These are phyloP conservation scores for Drosophila aff. DNA, from an alignment of 1,140 invertebrate genomes.

Conservation along the genomic window DNA sequence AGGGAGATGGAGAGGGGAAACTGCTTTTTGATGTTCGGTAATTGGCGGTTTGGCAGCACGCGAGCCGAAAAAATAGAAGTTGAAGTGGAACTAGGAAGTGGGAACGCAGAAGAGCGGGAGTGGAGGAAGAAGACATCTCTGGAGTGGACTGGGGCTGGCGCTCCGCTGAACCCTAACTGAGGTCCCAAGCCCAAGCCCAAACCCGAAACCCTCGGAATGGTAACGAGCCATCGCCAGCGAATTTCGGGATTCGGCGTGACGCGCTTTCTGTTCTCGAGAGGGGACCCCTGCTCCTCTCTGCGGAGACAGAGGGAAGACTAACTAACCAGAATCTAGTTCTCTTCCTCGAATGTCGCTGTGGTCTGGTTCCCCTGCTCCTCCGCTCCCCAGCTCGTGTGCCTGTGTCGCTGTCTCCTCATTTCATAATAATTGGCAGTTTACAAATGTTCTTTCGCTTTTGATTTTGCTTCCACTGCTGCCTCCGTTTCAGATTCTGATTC, in stretches of 20 bases:
- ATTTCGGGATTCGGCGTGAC: slow-evolving; percentile 72
- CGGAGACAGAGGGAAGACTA: slow-evolving; percentile 6
- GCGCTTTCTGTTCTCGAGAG: slow-evolving; percentile 63
- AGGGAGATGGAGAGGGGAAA: slow-evolving; percentile 46
- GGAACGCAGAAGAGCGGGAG: not conserved
- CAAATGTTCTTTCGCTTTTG: slow-evolving; percentile 79
- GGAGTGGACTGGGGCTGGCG: slow-evolving; percentile 47
- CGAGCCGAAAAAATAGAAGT: slow-evolving; percentile 60
- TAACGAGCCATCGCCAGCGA: slow-evolving; percentile 63
- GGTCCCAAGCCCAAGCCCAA: slow-evolving; percentile 12
- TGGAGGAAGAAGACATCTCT: slow-evolving; percentile 21
- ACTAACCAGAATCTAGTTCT: slow-evolving; percentile 58
- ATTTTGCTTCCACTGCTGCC: slow-evolving; percentile 65
- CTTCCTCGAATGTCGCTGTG: slow-evolving; percentile 62
- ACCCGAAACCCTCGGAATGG: slow-evolving; percentile 56
- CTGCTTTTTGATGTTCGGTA: slow-evolving; percentile 82
- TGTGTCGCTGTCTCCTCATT: slow-evolving; percentile 68
- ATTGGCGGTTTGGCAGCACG: slow-evolving; percentile 83
- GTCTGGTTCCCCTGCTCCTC: slow-evolving; percentile 17
- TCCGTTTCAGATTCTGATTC: slow-evolving; percentile 10
- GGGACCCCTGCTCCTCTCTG: not conserved
- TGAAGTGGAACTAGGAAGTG: not conserved
- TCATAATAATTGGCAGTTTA: slow-evolving; percentile 83
- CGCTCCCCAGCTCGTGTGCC: slow-evolving; percentile 22
- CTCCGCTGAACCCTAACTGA: slow-evolving; percentile 40